Evolutionary conservation across 2,113 vertebrate species (phyloP).

Genomic region (Poecile atricapillus): DNA sequence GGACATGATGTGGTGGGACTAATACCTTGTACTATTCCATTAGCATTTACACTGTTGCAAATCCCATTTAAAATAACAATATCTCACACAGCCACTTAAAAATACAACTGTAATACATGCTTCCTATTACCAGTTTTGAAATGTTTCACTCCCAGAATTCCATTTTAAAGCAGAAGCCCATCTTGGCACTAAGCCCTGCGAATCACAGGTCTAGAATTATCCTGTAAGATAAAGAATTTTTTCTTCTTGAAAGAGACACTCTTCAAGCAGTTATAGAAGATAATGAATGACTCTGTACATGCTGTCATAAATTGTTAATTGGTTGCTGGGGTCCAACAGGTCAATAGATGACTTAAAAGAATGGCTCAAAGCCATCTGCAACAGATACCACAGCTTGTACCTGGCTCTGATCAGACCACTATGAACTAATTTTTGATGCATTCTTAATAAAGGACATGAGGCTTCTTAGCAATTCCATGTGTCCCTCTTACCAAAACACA

Average conservation of each 20-base stretch:
- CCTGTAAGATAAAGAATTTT: neutral
- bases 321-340: neutral
- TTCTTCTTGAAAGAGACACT: neutral
- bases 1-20: rapidly evolving
- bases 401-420: neutral
- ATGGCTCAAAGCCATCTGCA: neutral
- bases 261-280: neutral
- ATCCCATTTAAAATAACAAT: neutral
- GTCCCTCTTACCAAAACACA: neutral
- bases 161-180: neutral
- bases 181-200: neutral
- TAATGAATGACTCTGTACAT: neutral
- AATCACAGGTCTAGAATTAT: neutral
- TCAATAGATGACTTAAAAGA: neutral
- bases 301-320: constrained; percentile 5
- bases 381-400: neutral
- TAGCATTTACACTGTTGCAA: neutral
- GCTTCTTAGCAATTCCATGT: neutral
- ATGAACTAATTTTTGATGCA: neutral
- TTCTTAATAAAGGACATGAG: neutral
- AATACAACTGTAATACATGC: neutral
- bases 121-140: neutral
- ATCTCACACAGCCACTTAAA: neutral
- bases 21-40: neutral
- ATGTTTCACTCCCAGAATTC: neutral